phyloP scores from a whole-genome alignment of 2,797 vertebrate species.

The Odontamblyopus rebecca region DNA sequence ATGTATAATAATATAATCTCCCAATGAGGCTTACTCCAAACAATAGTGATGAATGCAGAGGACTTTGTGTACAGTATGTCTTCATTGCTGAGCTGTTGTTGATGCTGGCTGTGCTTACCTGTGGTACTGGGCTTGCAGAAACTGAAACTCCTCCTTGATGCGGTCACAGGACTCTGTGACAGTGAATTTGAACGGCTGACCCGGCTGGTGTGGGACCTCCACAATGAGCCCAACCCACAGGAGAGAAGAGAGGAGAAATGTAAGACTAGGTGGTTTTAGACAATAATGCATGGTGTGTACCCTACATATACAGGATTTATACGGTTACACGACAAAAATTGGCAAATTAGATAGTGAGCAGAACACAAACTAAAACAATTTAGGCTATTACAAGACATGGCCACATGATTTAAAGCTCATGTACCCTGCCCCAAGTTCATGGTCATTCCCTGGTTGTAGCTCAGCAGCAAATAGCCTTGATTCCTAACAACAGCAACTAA shows the following conservation, averaged over 20 bases:
- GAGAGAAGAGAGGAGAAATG: slow-evolving; percentile 40
- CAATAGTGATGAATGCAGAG: neutral
- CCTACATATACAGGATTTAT: neutral
- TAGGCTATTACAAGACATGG: neutral
- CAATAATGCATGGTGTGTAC: neutral
- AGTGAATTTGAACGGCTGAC: slow-evolving; percentile 95
- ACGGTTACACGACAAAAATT: neutral
- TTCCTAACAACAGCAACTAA: neutral
- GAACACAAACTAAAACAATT: neutral
- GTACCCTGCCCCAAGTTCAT: slow-evolving; percentile 40
- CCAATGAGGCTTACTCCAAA: neutral
- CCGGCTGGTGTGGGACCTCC: slow-evolving; percentile 92
- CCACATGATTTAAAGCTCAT: neutral
- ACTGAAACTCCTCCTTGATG: slow-evolving; percentile 98
- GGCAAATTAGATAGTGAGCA: neutral
- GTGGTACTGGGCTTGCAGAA: slow-evolving; percentile 95
- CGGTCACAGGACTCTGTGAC: slow-evolving; percentile 94
- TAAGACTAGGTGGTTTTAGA: slow-evolving; percentile 16
- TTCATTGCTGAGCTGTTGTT: neutral
- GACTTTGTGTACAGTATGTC: neutral
- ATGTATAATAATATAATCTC: neutral
- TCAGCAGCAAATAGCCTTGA: slow-evolving; percentile 6
- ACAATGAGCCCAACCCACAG: slow-evolving; percentile 52
- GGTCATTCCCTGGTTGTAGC: slow-evolving; percentile 17
- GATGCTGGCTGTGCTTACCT: slow-evolving; percentile 75